These are phyloP conservation scores for Atopsyche davidsoni DNA, from an alignment of 1,140 invertebrate species.

Conservation along the genomic window DNA sequence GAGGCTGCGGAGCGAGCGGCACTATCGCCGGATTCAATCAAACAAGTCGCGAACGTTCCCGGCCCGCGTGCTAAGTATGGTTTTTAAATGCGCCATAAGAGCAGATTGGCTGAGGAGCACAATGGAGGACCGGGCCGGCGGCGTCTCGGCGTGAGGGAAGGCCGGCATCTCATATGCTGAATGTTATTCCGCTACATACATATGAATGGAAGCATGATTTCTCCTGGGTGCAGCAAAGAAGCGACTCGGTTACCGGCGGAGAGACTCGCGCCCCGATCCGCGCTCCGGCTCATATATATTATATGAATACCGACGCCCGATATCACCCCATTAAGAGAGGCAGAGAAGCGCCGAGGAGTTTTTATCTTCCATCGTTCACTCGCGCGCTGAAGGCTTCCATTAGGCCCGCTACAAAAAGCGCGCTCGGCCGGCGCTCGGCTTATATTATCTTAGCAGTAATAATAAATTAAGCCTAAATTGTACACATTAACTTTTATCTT, in stretches of 20 bases:
- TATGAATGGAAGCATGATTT: conserved; percentile 31
- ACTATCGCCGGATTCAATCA: conserved; percentile 20
- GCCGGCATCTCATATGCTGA: conserved; percentile 26
- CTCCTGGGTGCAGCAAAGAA: conserved; percentile 31
- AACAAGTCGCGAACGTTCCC: conserved; percentile 1
- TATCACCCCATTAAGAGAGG: conserved; percentile 13
- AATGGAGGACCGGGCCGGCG: conserved; percentile 9
- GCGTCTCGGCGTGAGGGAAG: conserved; percentile 11
- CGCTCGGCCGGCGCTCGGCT: conserved; percentile 26
- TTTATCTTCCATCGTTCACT: conserved; percentile 24
- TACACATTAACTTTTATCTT: conserved; percentile 32
- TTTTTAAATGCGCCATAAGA: conserved; percentile 23
- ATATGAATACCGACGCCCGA: conserved; percentile 17
- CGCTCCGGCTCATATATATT: conserved; percentile 19
- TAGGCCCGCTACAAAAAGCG: conserved; percentile 24
- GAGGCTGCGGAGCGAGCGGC: too few relatives aligned
- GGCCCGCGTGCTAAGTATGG: conserved; percentile 15
- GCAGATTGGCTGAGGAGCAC: conserved; percentile 24
- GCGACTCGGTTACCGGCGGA: conserved; percentile 20
- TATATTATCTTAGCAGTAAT: conserved; percentile 31
- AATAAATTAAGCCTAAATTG: conserved; percentile 31
- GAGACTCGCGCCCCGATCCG: conserved; percentile 7
- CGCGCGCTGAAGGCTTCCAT: conserved; percentile 22
- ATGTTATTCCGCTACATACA: conserved; percentile 30
- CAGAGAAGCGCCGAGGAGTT: not conserved